A percentile compares a stretch with the other conserved stretches of the same genome.
phyloP scores from a whole-genome alignment of 2,888 invertebrate species.

The Amitus sp. region DNA sequence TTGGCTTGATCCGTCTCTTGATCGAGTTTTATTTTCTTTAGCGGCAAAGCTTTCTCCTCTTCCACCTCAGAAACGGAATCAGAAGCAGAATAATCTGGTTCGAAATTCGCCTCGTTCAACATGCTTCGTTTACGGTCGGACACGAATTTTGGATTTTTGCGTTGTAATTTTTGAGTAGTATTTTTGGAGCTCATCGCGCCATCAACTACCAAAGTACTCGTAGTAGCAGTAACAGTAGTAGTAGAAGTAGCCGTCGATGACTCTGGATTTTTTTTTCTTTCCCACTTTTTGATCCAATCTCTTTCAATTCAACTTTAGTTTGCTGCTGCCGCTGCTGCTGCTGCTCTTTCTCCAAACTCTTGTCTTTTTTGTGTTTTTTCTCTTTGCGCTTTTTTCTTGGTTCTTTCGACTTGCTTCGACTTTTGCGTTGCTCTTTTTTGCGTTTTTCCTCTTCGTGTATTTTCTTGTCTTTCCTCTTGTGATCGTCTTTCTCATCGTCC shows the following conservation, averaged over 20 bases:
- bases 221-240: too few relatives aligned
- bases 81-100: conserved; percentile 79
- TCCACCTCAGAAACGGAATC: conserved; percentile 73
- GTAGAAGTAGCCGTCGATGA: neutral
- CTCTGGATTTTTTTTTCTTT: conserved; percentile 6
- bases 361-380: conserved; percentile 58
- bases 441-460: conserved; percentile 51
- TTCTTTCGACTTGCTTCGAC: conserved; percentile 57
- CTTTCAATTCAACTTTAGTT: conserved; percentile 49
- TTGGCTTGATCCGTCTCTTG: conserved; percentile 47
- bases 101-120: conserved; percentile 78
- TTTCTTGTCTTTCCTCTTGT: conserved; percentile 55
- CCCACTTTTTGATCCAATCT: too few relatives aligned
- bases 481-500: conserved; percentile 52
- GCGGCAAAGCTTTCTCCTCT: conserved; percentile 43
- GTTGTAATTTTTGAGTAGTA: conserved; percentile 52
- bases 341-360: conserved; percentile 61
- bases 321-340: conserved; percentile 67
- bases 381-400: conserved; percentile 53
- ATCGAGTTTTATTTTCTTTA: conserved; percentile 49
- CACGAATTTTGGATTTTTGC: conserved; percentile 62
- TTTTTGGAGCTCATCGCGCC: too few relatives aligned
- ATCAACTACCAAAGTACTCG: too few relatives aligned
- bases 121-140: conserved; percentile 74
- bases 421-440: conserved; percentile 59